phyloP scores from a whole-genome alignment of 2,113 vertebrate species.

The Psophia crepitans region DNA sequence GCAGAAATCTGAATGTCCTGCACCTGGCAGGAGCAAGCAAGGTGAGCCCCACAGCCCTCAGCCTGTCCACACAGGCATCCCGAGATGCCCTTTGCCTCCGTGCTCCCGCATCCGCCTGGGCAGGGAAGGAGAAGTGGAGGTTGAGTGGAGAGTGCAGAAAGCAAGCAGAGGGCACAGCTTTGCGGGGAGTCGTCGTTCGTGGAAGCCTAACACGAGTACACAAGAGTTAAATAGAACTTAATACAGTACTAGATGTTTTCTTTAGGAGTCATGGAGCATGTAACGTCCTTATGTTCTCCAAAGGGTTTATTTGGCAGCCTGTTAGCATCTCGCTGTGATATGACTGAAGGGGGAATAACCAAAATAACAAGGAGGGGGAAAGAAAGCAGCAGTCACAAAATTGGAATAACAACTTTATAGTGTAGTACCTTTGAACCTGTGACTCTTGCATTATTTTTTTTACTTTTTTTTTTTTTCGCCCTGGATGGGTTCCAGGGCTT shows the following conservation, averaged over 20 bases:
- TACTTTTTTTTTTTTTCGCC: too few relatives aligned
- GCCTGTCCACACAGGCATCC: not conserved
- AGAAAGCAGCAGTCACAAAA: not conserved
- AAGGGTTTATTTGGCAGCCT: conserved; percentile 29
- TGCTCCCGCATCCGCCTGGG: not conserved
- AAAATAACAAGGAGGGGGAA: not conserved
- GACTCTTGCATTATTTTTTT: not conserved
- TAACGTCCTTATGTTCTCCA: conserved; percentile 42
- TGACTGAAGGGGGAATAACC: not conserved
- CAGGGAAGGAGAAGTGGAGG: not conserved
- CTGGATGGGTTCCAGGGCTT: not conserved
- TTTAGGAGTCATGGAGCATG: conserved; percentile 31
- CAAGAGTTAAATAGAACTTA: not conserved
- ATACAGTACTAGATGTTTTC: not conserved
- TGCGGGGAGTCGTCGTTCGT: fast-evolving
- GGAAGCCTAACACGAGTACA: not conserved
- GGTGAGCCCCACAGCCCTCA: not conserved
- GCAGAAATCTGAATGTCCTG: not conserved
- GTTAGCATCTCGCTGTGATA: not conserved
- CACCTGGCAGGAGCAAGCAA: not conserved
- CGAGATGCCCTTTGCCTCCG: not conserved
- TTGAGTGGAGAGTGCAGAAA: not conserved
- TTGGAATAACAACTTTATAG: not conserved
- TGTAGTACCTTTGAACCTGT: not conserved
- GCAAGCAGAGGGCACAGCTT: not conserved